phyloP scores from a whole-genome alignment of 2,113 vertebrate species.

The Ammodytes marinus region DNA sequence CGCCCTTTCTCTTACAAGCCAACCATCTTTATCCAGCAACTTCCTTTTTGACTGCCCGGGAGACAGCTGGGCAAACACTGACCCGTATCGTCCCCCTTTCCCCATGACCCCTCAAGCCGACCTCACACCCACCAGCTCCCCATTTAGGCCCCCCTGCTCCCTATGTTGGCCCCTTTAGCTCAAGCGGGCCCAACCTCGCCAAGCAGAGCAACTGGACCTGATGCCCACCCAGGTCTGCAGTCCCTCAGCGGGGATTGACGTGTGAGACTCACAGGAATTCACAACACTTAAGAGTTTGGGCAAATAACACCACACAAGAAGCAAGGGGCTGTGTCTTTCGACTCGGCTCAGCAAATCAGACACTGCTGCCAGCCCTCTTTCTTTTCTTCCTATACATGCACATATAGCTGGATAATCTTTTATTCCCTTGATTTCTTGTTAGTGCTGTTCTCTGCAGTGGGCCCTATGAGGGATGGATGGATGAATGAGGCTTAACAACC shows the following conservation, averaged over 20 bases:
- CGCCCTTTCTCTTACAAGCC: neutral
- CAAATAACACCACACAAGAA: slow-evolving; percentile 66
- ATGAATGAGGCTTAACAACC: slow-evolving; percentile 24
- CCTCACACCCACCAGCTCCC: slow-evolving; percentile 44
- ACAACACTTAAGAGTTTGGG: slow-evolving; percentile 64
- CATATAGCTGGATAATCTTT: slow-evolving; percentile 9
- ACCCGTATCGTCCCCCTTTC: slow-evolving; percentile 58
- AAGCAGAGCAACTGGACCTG: slow-evolving; percentile 64
- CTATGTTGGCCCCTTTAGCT: slow-evolving; percentile 50
- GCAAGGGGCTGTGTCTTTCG: slow-evolving; percentile 44
- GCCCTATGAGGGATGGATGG: slow-evolving; percentile 1
- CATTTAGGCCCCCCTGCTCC: slow-evolving; percentile 32
- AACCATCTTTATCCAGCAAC: slow-evolving; percentile 29
- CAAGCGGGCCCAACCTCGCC: slow-evolving; percentile 42
- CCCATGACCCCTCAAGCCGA: slow-evolving; percentile 62
- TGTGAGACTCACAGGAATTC: slow-evolving; percentile 51
- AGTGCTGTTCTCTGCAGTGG: neutral
- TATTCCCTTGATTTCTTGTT: slow-evolving; percentile 4
- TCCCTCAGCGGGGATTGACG: slow-evolving; percentile 28
- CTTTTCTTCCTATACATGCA: slow-evolving; percentile 8
- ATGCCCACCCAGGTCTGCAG: slow-evolving; percentile 71
- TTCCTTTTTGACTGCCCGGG: slow-evolving; percentile 57
- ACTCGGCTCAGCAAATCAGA: slow-evolving; percentile 24
- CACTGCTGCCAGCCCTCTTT: slow-evolving; percentile 25
- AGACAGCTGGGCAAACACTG: slow-evolving; percentile 80